phyloP scores from a whole-genome alignment of 2,797 vertebrate species.

The Sebastiscus albofasciatus region DNA sequence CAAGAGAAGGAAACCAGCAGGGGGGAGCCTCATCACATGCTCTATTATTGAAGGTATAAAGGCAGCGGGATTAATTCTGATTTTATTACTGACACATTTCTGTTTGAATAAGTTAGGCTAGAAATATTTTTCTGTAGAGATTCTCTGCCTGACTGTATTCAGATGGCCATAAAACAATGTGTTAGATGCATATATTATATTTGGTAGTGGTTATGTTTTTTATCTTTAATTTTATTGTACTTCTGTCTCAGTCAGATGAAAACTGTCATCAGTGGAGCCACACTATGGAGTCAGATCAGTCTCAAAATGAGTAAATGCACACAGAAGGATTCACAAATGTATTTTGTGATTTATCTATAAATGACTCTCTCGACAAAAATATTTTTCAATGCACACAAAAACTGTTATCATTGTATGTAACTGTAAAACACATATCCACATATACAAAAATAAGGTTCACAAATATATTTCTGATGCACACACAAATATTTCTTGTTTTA shows the following conservation, averaged over 20 bases:
- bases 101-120: conserved; percentile 1
- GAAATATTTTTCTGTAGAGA: conserved; percentile 1
- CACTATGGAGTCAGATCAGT: too few relatives aligned
- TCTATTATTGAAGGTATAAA: conserved; percentile 18
- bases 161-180: not conserved
- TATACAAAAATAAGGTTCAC: too few relatives aligned
- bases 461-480: too few relatives aligned
- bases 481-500: too few relatives aligned
- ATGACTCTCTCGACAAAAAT: too few relatives aligned
- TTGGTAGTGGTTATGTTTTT: conserved; percentile 1
- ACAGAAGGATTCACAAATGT: too few relatives aligned
- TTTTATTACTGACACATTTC: conserved; percentile 23
- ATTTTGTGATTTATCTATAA: too few relatives aligned
- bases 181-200: not conserved
- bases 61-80: not conserved
- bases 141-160: not conserved
- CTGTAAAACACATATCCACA: too few relatives aligned
- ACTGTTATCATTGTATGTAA: too few relatives aligned
- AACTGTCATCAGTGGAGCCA: not conserved
- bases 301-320: too few relatives aligned
- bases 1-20: conserved; percentile 32
- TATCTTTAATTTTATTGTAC: not conserved
- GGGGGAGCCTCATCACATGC: conserved; percentile 44
- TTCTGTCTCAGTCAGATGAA: not conserved
- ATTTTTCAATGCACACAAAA: too few relatives aligned